Evolutionary conservation across 2,888 invertebrate species (phyloP).

Genomic region (Noctua fimbriata): DNA sequence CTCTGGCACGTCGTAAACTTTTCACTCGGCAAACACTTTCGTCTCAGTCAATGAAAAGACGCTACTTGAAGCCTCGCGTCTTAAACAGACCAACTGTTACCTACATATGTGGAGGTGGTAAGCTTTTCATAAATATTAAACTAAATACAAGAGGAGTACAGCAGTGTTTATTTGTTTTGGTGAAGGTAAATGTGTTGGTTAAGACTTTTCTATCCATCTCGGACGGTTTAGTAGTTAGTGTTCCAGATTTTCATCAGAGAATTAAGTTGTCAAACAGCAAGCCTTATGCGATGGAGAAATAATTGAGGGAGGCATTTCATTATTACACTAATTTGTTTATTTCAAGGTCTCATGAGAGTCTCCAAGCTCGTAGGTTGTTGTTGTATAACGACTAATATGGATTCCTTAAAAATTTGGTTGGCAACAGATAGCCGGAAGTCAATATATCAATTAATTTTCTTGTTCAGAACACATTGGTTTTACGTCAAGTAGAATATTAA

Average conservation of each 20-base stretch:
- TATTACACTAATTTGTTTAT: not conserved
- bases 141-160: constrained; percentile 5
- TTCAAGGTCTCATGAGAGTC: not conserved
- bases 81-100: constrained; percentile 40
- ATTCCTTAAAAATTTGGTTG: not conserved
- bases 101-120: constrained; percentile 9
- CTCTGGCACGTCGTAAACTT: constrained; percentile 31
- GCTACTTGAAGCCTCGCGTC: constrained; percentile 30
- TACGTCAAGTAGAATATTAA: not conserved
- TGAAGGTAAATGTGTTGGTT: not conserved
- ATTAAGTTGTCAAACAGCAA: not conserved
- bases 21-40: constrained; percentile 37
- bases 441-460: not conserved
- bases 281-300: not conserved
- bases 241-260: not conserved
- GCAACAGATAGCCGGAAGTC: not conserved
- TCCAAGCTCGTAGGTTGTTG: not conserved
- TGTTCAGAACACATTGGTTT: not conserved
- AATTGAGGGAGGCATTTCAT: not conserved
- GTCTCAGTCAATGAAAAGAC: constrained; percentile 47
- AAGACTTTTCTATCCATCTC: not conserved
- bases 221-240: not conserved
- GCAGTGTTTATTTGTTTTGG: constrained; percentile 7
- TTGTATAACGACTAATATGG: not conserved
- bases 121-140: constrained; percentile 49